These are phyloP conservation scores for Henricia sp. DNA, from an alignment of 53 echinoderm and acorn worm species.

Conservation along the genomic window DNA sequence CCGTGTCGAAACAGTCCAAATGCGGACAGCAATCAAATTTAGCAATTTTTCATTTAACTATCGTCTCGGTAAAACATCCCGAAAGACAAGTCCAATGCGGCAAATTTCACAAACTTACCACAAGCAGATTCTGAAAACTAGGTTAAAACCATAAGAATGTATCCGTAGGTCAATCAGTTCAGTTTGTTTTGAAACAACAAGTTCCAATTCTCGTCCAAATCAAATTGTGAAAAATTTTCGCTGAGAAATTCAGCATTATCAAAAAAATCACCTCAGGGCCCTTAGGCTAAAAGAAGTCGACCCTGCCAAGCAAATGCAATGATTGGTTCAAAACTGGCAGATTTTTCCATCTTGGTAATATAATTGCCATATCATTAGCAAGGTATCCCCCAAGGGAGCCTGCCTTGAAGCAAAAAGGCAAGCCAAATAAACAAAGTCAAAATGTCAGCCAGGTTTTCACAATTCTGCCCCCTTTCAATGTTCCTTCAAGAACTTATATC, in stretches of 20 bases:
- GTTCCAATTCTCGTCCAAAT: neutral
- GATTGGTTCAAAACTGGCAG: slow-evolving; percentile 2
- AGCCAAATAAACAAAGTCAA: slow-evolving; percentile 53
- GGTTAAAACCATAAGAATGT: too few species aligned
- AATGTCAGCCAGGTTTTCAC: slow-evolving; percentile 9
- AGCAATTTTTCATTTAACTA: too few species aligned
- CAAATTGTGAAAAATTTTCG: slow-evolving; percentile 16
- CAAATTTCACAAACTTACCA: too few species aligned
- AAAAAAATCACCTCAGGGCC: slow-evolving; percentile 12
- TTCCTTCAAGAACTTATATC: neutral
- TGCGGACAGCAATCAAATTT: too few species aligned
- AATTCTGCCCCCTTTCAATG: neutral
- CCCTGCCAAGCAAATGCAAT: neutral
- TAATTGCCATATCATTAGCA: slow-evolving; percentile 47
- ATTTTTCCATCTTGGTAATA: slow-evolving; percentile 23
- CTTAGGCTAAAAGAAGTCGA: neutral
- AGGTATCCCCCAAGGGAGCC: neutral
- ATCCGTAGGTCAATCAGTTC: neutral
- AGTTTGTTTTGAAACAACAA: slow-evolving; percentile 6
- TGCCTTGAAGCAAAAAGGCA: slow-evolving; percentile 26
- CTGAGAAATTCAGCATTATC: slow-evolving; percentile 30
- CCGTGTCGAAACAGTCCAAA: too few species aligned
- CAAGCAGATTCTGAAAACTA: too few species aligned
- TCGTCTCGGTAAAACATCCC: too few species aligned
- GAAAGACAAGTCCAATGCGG: too few species aligned